Evolutionary conservation across 2,888 invertebrate species (phyloP).

Genomic region (Zygothrica quintamaculata): DNA sequence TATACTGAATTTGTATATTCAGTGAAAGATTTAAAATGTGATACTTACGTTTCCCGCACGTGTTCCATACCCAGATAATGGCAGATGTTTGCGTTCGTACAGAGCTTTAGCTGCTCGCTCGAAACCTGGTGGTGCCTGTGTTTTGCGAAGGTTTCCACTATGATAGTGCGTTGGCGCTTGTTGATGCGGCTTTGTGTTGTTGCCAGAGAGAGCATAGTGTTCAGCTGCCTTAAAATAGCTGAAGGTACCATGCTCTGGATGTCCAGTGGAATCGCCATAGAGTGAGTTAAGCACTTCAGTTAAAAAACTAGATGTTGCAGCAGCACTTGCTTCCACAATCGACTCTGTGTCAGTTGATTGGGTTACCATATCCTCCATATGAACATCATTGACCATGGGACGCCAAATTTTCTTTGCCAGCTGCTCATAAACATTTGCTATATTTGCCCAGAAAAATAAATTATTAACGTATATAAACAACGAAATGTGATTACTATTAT

Average conservation of each 20-base stretch:
- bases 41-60: constrained; percentile 43
- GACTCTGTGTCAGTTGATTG: not conserved
- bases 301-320: constrained; percentile 19
- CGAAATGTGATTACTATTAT: not conserved
- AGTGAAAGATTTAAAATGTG: not conserved
- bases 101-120: constrained; percentile 44
- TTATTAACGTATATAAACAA: not conserved
- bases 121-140: constrained; percentile 46
- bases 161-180: constrained; percentile 26
- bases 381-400: constrained; percentile 30
- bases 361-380: constrained; percentile 5
- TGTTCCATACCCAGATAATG: constrained; percentile 5
- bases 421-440: constrained; percentile 45
- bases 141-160: not conserved
- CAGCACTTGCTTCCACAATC: not conserved
- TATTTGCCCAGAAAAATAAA: not conserved
- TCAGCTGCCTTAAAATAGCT: constrained; percentile 81
- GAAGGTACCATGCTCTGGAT: constrained; percentile 66
- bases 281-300: constrained; percentile 77
- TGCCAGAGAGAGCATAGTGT: constrained; percentile 77
- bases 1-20: no score
- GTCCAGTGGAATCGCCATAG: constrained; percentile 64
- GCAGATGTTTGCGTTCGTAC: constrained; percentile 46
- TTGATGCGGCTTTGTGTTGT: constrained; percentile 59
- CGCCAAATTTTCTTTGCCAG: constrained; percentile 57